phyloP scores from a whole-genome alignment of 2,113 vertebrate genomes.

The Raphicerus campestris region DNA sequence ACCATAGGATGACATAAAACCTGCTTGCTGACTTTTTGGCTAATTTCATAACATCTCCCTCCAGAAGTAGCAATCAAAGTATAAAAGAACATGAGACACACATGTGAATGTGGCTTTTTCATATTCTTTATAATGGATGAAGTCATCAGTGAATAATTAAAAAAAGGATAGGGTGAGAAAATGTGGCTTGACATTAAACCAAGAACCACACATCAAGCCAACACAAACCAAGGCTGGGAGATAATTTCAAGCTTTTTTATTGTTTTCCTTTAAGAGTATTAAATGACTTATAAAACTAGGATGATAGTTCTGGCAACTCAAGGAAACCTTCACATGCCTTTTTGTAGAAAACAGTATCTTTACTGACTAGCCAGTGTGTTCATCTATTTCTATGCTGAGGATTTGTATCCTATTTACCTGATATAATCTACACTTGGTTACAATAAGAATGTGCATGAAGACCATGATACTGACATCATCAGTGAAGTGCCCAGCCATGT shows the following conservation, averaged over 20 bases:
- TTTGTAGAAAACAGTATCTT: background rate
- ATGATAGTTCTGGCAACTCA: background rate
- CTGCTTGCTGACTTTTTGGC: background rate
- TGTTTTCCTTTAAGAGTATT: slow-evolving; percentile 10
- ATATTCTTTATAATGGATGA: background rate
- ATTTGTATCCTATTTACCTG: background rate
- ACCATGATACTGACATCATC: background rate
- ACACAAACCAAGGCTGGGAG: background rate
- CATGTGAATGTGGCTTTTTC: background rate
- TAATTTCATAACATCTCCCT: background rate
- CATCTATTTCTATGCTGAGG: background rate
- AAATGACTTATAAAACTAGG: background rate
- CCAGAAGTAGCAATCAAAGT: background rate
- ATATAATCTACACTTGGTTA: background rate
- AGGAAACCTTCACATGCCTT: background rate
- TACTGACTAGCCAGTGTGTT: background rate
- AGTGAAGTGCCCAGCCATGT: background rate
- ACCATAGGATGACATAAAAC: background rate
- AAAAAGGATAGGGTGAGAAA: background rate
- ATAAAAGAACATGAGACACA: background rate
- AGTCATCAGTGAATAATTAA: background rate
- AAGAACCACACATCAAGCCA: background rate
- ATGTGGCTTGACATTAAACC: background rate
- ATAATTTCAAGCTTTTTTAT: background rate
- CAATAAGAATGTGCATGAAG: background rate